These are phyloP conservation scores for Potamarius usumacintae DNA, from an alignment of 2,113 vertebrate genomes.

Conservation along the genomic window DNA sequence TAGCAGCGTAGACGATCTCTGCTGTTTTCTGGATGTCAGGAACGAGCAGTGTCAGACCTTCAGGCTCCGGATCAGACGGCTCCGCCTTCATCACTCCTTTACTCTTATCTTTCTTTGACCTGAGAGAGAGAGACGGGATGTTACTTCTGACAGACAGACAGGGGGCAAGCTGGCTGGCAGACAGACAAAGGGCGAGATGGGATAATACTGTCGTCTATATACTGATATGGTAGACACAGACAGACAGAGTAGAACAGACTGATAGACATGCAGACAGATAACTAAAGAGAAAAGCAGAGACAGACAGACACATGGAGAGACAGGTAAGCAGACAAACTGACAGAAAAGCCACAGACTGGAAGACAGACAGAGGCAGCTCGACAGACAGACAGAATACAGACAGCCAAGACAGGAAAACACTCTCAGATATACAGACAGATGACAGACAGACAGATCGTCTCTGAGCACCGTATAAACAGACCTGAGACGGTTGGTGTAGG, in stretches of 20 bases:
- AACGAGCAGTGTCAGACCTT: conserved; percentile 92
- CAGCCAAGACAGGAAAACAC: too few species aligned
- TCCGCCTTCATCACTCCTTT: conserved; percentile 92
- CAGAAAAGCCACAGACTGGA: neutral
- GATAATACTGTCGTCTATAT: too few species aligned
- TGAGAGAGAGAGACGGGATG: conserved; percentile 52
- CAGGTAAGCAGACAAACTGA: neutral
- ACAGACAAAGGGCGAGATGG: neutral
- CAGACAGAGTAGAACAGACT: neutral
- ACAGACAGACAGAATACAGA: neutral
- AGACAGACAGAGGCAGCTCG: neutral
- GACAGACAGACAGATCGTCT: neutral
- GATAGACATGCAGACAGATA: neutral
- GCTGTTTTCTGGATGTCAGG: conserved; percentile 97
- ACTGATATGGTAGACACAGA: too few species aligned
- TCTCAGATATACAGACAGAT: too few species aligned
- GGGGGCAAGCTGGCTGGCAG: neutral
- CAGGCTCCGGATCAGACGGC: conserved; percentile 90
- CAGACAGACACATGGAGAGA: neutral
- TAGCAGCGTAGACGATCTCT: conserved; percentile 91
- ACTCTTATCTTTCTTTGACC: conserved; percentile 97
- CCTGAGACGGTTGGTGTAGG: conserved; percentile 97
- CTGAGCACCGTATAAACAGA: conserved; percentile 46
- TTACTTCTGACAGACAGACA: neutral
- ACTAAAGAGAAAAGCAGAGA: neutral